phyloP scores from a whole-genome alignment of 2,888 invertebrate genomes.

The Rhingia campestris region DNA sequence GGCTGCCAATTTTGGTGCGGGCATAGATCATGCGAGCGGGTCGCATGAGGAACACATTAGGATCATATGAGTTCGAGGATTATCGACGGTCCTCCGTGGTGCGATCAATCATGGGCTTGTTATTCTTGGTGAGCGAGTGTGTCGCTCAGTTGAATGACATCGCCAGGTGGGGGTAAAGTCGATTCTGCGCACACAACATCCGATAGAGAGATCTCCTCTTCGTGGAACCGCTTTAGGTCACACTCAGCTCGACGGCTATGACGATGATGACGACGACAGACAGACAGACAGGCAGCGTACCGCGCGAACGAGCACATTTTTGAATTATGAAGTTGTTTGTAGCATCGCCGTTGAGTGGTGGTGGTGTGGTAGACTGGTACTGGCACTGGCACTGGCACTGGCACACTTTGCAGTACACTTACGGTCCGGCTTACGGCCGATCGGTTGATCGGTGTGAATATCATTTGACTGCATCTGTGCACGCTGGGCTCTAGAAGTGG shows the following conservation, averaged over 20 bases:
- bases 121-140: conserved; percentile 32
- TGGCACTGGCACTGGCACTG: conserved; percentile 3
- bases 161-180: conserved; percentile 65
- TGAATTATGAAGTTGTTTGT: conserved; percentile 73
- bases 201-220: conserved; percentile 61
- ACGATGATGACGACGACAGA: conserved; percentile 23
- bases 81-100: conserved; percentile 51
- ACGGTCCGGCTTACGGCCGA: conserved; percentile 27
- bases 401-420: conserved; percentile 45
- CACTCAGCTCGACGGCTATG: conserved; percentile 25
- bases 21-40: conserved; percentile 50
- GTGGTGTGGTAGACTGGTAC: conserved; percentile 32
- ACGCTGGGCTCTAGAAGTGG: conserved; percentile 56
- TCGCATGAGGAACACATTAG: conserved; percentile 18
- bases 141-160: conserved; percentile 63
- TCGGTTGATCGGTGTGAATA: conserved; percentile 67
- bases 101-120: conserved; percentile 65
- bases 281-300: conserved; percentile 25
- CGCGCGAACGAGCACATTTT: conserved; percentile 34
- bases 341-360: conserved; percentile 48
- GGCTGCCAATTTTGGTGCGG: conserved; percentile 66
- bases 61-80: conserved; percentile 56
- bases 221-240: conserved; percentile 63
- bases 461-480: conserved; percentile 72
- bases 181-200: conserved; percentile 6